Evolutionary conservation across 2,888 invertebrate genomes (phyloP), one percentile per base, ranked within the genome.

Genomic region (Coenonympha glycerion): DNA sequence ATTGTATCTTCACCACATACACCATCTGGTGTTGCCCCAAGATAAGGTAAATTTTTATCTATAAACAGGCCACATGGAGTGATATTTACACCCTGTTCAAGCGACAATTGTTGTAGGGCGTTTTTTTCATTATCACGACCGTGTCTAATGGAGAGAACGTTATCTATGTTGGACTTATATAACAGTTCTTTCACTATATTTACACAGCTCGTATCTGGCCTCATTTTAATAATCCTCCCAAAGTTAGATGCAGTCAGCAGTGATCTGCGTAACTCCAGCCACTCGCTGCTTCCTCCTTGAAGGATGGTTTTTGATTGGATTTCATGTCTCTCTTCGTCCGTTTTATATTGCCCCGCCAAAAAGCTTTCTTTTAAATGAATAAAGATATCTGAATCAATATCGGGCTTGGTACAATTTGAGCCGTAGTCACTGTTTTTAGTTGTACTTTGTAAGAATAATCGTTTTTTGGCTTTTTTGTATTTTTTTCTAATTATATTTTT

Each of bases 241-340:
- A 62, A 58, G 31, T 57, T 57, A 3, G 58, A 62, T 1, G 62
- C 60, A 3, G 58, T 62, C 9, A 60, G 24, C 11, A 59, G 6
- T 1, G 44, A 50, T 6, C 57, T 18, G 13, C 58, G 34, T 5
- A 60, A 22, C 28, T 62, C 57, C 9, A 62, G 8, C 58, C 59
- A 60, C 16, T 59, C 53, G 8, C 58, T 40, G 6, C 30, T 41
- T 31, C 47, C 47, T 4, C 53, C 47, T 55, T 61, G 54, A 6
- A 56, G 22, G 19, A 56, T 34, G 2, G 58, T 59, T 9, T 19
- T 11, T 37, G 15, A 42, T 47, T 56, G 40, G 2, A 56, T 53
- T 36, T 11, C 6, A 13, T 33, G 3, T 28, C 51, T 50, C 44
- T 54, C 47, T 15, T 49, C 15, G 3, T 37, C 26, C 3, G 41